Evolutionary conservation across 2,797 vertebrate species (phyloP), one percentile per base, ranked within the genome.

Genomic region (Enteromius anoplus): DNA sequence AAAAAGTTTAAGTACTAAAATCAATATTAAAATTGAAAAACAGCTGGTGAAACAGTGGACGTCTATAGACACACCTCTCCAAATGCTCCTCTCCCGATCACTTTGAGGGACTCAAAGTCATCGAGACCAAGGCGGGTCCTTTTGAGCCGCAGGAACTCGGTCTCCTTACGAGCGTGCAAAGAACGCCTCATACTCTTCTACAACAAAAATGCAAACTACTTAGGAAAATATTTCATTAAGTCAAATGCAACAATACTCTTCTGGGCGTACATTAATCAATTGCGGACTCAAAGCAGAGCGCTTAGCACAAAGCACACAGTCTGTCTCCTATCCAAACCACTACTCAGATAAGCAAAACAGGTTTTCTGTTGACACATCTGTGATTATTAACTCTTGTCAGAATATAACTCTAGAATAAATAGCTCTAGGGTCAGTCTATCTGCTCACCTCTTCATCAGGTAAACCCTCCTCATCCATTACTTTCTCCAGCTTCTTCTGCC

Each of bases 401-500:
- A 51, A 51, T 49, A 72, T 1, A 42, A 76, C 2, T 34, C 3
- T 9, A 60, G 40, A 70, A 51, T 51, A 32, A 37, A 34, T 34
- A 51, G 19, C 42, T 51, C 6, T 47, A 45, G 3, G 5, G 23
- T 62, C 32, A 68, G n/a, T 49, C 58, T 7, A 45, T n/a, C 26
- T 60, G 58, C 78, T 75, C 62, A 99, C 98, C 95, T 99, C 98
- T 87, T 99, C 98, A 29, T 99, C 98, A 60, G 94, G 96, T 55
- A 99, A 92, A 34, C 98, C 98, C 90, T 99, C 98, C n/a, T 99
- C 96, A 40, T 99, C 97, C 98, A 99, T 99, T 83, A 95, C 98
- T 85, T 98, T 97, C 93, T 99, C 98, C 82, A 99, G 93, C 89
- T 99, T 99, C 93, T 98, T 99, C 92, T 99, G 98, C 92, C 98